These are phyloP conservation scores for Automeris io DNA, from an alignment of 2,888 invertebrate species.

Conservation along the genomic window DNA sequence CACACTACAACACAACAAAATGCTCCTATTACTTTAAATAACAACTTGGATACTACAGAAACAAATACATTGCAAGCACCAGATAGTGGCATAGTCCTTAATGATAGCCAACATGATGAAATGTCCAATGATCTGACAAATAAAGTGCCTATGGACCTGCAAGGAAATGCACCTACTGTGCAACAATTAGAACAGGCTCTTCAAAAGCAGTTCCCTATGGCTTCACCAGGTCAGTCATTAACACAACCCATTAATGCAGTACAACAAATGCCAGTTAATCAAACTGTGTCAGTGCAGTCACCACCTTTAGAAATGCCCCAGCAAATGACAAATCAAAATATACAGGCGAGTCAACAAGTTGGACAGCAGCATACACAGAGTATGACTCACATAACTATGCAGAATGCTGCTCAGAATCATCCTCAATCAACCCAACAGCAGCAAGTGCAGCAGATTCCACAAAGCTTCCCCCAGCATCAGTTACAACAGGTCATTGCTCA, in stretches of 20 bases:
- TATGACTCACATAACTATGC: slow-evolving; percentile 72
- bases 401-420: slow-evolving; percentile 54
- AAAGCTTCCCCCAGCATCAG: slow-evolving; percentile 74
- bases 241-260: slow-evolving; percentile 67
- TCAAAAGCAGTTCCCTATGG: slow-evolving; percentile 72
- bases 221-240: slow-evolving; percentile 70
- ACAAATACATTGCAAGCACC: slow-evolving; percentile 60
- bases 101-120: slow-evolving; percentile 72
- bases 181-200: slow-evolving; percentile 70
- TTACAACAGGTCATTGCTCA: slow-evolving; percentile 72
- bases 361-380: slow-evolving; percentile 71
- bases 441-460: slow-evolving; percentile 71
- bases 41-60: slow-evolving; percentile 66
- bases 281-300: slow-evolving; percentile 68
- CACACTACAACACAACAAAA: slow-evolving; percentile 80
- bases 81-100: slow-evolving; percentile 71
- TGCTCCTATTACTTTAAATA: slow-evolving; percentile 66
- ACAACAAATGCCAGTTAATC: slow-evolving; percentile 65
- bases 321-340: slow-evolving; percentile 64
- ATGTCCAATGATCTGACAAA: slow-evolving; percentile 65
- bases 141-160: slow-evolving; percentile 69
- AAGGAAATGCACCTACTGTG: slow-evolving; percentile 57
- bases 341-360: slow-evolving; percentile 60
- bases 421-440: slow-evolving; percentile 60
- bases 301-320: slow-evolving; percentile 73